Percentiles rank a stretch among this genome's conserved stretches.
Conservation (phyloP, 1,140 invertebrate genomes). For the Megalonaias nervosa region DNA sequence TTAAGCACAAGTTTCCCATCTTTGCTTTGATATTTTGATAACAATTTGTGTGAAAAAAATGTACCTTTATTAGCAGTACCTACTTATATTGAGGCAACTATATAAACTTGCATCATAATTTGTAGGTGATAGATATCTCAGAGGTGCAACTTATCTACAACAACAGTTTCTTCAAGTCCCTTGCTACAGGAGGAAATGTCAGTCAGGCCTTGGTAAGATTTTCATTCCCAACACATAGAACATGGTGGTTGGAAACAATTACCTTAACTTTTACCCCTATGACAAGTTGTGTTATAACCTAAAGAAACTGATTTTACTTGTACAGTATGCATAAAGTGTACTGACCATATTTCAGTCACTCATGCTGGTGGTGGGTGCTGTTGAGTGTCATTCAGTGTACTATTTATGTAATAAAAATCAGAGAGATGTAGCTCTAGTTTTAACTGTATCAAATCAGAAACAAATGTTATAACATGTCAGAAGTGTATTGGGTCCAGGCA, state of each 20-base stretch:
- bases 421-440: no score
- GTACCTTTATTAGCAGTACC: not conserved
- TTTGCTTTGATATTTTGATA: not conserved
- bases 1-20: not conserved
- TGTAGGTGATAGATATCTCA: slow-evolving; percentile 72
- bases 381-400: no score
- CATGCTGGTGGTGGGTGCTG: no score
- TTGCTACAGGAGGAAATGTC: slow-evolving; percentile 84
- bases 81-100: not conserved
- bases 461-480: no score
- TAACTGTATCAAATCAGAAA: no score
- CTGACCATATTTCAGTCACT: no score
- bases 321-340: no score
- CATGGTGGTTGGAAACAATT: not conserved
- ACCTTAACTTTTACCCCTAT: not conserved
- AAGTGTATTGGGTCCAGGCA: no score
- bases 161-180: slow-evolving; percentile 92
- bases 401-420: no score
- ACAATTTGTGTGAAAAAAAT: not conserved
- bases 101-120: not conserved
- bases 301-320: no score
- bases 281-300: no score
- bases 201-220: slow-evolving; percentile 78
- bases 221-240: not conserved
- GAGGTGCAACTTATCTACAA: slow-evolving; percentile 89